Conservation (phyloP, 2,113 vertebrate genomes). For the Caretta caretta region DNA sequence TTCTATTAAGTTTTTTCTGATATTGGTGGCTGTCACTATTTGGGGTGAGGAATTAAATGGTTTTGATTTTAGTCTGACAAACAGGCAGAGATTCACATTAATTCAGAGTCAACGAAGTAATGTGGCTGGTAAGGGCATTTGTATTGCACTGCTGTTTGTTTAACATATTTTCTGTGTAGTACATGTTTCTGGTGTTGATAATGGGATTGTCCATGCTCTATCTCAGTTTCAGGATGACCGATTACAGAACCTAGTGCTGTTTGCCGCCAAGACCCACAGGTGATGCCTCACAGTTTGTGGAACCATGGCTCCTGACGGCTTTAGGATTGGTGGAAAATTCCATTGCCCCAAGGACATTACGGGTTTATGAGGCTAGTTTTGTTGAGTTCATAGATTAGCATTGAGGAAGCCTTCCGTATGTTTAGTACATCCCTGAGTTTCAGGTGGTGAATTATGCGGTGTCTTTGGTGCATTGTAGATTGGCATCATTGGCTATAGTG, state of each 20-base stretch:
- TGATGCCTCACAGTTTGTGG: neutral
- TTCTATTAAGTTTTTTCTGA: neutral
- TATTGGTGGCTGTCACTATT: neutral
- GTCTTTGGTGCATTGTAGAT: neutral
- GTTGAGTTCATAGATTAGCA: neutral
- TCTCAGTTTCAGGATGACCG: neutral
- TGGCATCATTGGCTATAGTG: neutral
- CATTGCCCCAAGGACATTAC: neutral
- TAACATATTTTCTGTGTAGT: neutral
- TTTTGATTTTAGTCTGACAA: neutral
- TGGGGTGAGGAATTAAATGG: neutral
- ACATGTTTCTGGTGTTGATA: neutral
- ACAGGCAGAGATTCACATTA: neutral
- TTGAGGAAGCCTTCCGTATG: neutral
- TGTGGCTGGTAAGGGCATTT: neutral
- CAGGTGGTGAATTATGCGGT: neutral
- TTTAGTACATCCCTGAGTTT: neutral
- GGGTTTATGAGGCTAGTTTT: neutral
- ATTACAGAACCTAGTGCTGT: neutral
- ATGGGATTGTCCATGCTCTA: neutral
- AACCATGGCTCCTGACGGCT: neutral
- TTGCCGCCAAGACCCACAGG: neutral
- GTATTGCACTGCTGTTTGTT: neutral
- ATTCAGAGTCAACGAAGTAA: neutral
- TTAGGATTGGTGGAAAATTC: neutral